Base-by-base conservation (phyloP, 1,140 invertebrate genomes). In the Planococcus citri region DNA sequence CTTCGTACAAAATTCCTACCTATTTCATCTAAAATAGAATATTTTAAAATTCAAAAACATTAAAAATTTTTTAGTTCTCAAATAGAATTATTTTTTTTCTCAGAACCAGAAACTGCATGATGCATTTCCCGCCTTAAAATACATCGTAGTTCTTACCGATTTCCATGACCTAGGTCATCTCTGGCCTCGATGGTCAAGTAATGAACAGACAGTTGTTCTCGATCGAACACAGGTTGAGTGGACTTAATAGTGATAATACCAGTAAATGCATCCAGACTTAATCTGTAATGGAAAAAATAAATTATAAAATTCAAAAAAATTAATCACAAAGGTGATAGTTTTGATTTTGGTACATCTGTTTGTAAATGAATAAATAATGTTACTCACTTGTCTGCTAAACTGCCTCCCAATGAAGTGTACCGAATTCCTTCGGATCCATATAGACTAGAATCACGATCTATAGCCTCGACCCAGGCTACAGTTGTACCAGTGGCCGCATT, bases 171-270 rank as follows among this genome's bases (percentile, higher is more conserved):
- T 60, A 88, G 79, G 78, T 91, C 88, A 77, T 97, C 94, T 73
- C 91, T 82, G 0, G 94, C 94, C 78, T 97, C 94, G 0, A 95
- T 88, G 0, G 92, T 96, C 3, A 98, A 80, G 79, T 89, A 95
- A 80, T 95, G 93, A 8, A 87, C 84, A 0, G 89, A 85, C 10
- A 91, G 83, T 27, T 90, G 82, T 79, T 98, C 94, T 27, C 94
- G 81, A 78, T 97, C 94, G 75, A 97, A 93, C 70, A 83, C 85
- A 1, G 85, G 79, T 12, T 83, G 84, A 0, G 88, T 88, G 0
- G 86, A 82, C 75, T 88, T 89, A 0, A 95, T 89, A 1, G 87
- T 89, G 70, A 97, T 88, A 4, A 89, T 81, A 0, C 94, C 94
- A 27, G 88, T 87, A 60, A 87, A 80, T 41, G 88, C 84, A 78